Conservation (phyloP, 2,888 invertebrate species). For the Leucophora obtusa region DNA sequence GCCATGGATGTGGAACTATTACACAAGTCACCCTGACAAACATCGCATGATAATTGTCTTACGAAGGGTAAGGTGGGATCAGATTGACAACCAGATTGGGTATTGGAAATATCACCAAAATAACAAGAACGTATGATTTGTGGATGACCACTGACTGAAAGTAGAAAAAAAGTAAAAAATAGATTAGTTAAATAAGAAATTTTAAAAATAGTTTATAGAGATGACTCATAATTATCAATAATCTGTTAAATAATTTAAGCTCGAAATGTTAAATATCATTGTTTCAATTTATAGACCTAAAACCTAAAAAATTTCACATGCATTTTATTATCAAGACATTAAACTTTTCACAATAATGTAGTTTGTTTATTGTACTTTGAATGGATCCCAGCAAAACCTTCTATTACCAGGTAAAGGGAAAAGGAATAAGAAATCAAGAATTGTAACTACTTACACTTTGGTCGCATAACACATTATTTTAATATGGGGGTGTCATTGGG, state of each 20-base stretch:
- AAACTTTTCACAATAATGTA: not conserved
- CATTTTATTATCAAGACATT: not conserved
- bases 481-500: too few relatives aligned
- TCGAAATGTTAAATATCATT: too few relatives aligned
- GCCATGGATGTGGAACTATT: conserved; percentile 71
- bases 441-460: too few relatives aligned
- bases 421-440: too few relatives aligned
- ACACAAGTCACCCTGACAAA: conserved; percentile 73
- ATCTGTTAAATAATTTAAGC: not conserved
- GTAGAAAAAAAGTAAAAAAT: conserved; percentile 20
- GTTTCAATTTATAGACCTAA: not conserved
- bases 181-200: not conserved
- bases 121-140: conserved; percentile 69
- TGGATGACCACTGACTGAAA: conserved; percentile 65
- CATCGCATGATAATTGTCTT: conserved; percentile 74
- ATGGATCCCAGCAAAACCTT: too few relatives aligned
- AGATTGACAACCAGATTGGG: conserved; percentile 70
- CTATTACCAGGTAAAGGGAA: too few relatives aligned
- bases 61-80: conserved; percentile 72
- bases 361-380: not conserved
- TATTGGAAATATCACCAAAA: conserved; percentile 73
- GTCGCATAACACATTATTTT: too few relatives aligned
- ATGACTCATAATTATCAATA: not conserved
- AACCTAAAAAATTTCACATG: not conserved
- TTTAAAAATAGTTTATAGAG: not conserved